A percentile compares a stretch with the other conserved stretches of the same genome.
Evolutionary conservation across 2,888 invertebrate genomes (phyloP).

Genomic region (Leptopilina syphax): DNA sequence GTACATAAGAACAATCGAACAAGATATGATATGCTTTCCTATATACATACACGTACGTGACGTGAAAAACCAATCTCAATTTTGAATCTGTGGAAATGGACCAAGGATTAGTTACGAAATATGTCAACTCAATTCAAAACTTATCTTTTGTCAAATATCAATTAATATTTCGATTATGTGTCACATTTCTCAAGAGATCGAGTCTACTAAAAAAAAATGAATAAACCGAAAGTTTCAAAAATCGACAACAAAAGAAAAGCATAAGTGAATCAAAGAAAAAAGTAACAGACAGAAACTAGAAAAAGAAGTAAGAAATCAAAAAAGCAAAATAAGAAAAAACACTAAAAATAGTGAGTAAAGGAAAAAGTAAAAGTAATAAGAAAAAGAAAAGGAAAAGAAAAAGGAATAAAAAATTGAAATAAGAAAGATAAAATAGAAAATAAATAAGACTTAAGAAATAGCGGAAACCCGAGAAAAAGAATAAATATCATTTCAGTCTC

Average conservation of each 20-base stretch:
- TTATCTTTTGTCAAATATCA: no score
- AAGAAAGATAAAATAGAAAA: no score
- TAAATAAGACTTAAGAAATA: no score
- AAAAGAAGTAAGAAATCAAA: no score
- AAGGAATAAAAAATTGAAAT: no score
- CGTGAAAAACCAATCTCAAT: constrained; percentile 23
- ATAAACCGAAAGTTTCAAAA: neutral
- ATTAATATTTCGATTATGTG: no score
- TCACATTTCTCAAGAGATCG: no score
- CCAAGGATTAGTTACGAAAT: constrained; percentile 33
- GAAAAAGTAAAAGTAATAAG: neutral
- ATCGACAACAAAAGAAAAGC: no score
- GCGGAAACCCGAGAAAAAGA: no score
- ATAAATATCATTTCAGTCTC: no score
- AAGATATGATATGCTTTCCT: constrained; percentile 22
- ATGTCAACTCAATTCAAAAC: constrained; percentile 10
- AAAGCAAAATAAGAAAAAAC: no score
- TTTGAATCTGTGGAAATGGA: constrained; percentile 13
- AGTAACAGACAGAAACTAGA: neutral
- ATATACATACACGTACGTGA: constrained; percentile 10
- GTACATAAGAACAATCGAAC: constrained; percentile 37
- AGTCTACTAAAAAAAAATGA: neutral
- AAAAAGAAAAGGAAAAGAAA: neutral
- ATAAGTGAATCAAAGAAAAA: neutral
- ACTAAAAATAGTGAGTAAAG: no score